Evolutionary conservation across 2,797 vertebrate species (phyloP).

Genomic region (Okamejei kenojei): DNA sequence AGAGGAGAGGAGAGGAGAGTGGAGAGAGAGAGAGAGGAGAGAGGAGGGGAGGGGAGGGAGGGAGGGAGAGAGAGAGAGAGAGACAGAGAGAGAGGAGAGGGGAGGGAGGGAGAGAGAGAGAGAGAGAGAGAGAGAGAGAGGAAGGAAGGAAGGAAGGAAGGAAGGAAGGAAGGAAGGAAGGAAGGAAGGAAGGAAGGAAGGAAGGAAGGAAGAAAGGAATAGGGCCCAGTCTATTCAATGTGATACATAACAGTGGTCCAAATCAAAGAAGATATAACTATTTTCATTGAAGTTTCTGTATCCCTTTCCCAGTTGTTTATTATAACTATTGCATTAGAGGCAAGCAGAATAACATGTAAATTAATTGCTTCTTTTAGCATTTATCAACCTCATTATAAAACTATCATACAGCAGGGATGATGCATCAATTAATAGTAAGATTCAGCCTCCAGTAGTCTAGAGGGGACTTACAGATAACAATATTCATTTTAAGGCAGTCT

Average conservation of each 20-base stretch:
- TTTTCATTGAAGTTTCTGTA: background rate
- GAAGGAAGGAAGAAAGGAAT: no score
- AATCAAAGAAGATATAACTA: background rate
- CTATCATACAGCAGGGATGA: background rate
- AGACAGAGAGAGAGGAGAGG: no score
- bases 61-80: no score
- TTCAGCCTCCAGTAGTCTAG: background rate
- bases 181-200: no score
- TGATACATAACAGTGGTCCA: background rate
- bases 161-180: no score
- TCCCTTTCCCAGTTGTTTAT: background rate
- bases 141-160: no score
- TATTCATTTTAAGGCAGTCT: no score
- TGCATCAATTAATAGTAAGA: background rate
- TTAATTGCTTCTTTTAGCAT: background rate
- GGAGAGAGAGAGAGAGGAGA: no score
- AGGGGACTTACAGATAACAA: background rate
- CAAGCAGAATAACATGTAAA: background rate
- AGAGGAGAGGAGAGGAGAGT: accelerated
- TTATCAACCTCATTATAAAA: background rate
- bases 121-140: no score
- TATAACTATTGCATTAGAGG: background rate
- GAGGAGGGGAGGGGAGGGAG: no score
- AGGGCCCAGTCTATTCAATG: background rate
- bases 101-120: no score